Percentiles rank a stretch among this genome's conserved stretches.
phyloP scores from a whole-genome alignment of 2,113 vertebrate genomes.

The Otus sunia region DNA sequence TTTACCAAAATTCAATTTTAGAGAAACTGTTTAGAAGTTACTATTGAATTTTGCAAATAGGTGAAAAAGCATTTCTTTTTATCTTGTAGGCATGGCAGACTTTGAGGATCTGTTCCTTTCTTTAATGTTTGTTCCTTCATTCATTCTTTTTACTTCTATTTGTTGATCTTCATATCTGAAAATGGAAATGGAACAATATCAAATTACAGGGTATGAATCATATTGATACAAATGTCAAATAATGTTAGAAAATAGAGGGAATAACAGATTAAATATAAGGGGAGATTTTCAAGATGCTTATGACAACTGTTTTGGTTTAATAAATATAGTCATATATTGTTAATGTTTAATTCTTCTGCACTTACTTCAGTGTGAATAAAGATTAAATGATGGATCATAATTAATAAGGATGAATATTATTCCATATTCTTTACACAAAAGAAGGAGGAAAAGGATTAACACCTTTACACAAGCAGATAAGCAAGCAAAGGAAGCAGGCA shows the following conservation, averaged over 20 bases:
- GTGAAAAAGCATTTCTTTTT: not conserved
- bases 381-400: constrained; percentile 48
- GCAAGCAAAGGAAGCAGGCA: constrained; percentile 27
- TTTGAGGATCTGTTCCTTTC: not conserved
- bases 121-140: not conserved
- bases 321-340: not conserved
- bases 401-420: constrained; percentile 58
- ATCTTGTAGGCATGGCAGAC: not conserved
- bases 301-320: not conserved
- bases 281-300: not conserved
- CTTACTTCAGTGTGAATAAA: constrained; percentile 24
- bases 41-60: not conserved
- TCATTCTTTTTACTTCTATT: not conserved
- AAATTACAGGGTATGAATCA: not conserved
- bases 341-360: not conserved
- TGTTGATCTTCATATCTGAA: not conserved
- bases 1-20: not conserved
- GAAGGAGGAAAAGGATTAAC: constrained; percentile 55
- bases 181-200: not conserved
- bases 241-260: not conserved
- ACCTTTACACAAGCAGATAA: constrained; percentile 54
- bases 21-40: not conserved
- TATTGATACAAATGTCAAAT: not conserved
- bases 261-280: not conserved
- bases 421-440: constrained; percentile 48